Percentiles rank a stretch among this genome's conserved stretches.
Evolutionary conservation across 2,888 invertebrate species (phyloP).

Genomic region (Plebejus melissa): DNA sequence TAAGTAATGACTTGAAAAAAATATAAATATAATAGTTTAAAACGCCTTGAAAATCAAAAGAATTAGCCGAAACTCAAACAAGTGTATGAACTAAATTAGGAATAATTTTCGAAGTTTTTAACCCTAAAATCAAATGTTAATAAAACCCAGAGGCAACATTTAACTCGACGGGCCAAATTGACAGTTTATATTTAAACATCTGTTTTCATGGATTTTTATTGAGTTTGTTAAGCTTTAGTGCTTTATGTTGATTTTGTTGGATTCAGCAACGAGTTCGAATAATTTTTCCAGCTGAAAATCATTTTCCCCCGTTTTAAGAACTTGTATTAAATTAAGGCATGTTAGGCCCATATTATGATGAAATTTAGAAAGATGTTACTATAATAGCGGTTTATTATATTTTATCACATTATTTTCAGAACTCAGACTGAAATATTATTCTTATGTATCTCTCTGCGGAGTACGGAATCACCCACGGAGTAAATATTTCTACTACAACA

Average conservation of each 20-base stretch:
- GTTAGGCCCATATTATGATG: too few relatives aligned
- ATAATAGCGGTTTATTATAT: too few relatives aligned
- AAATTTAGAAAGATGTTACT: too few relatives aligned
- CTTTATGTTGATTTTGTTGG: background rate
- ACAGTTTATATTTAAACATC: background rate
- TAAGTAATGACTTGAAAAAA: background rate
- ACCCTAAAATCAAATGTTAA: background rate
- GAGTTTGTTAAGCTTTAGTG: conserved; percentile 14
- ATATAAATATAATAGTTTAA: background rate
- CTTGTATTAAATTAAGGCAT: too few relatives aligned
- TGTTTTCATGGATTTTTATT: background rate
- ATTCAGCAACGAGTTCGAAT: conserved; percentile 1
- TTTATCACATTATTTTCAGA: too few relatives aligned
- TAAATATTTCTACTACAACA: too few relatives aligned
- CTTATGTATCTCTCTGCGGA: too few relatives aligned
- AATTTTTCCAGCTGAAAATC: background rate
- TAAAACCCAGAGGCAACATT: background rate
- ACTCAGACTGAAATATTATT: too few relatives aligned
- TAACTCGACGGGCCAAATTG: background rate
- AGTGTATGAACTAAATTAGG: background rate
- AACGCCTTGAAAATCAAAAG: background rate
- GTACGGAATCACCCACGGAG: too few relatives aligned
- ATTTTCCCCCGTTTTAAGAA: background rate
- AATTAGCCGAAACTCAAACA: background rate
- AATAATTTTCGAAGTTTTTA: background rate